phyloP scores from a whole-genome alignment of 2,797 vertebrate species.

The Enteromius fasciolatus region DNA sequence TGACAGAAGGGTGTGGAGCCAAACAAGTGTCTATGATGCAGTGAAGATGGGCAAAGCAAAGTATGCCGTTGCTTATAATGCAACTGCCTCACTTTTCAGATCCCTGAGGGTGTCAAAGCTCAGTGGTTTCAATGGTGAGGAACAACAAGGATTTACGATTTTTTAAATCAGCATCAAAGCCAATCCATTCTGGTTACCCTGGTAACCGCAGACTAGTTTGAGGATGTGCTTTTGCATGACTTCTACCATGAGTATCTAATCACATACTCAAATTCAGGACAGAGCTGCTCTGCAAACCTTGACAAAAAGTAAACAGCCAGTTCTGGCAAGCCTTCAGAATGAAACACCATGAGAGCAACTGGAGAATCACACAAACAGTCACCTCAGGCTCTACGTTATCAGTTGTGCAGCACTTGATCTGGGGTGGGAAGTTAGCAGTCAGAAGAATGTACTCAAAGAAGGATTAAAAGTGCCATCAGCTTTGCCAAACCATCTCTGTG shows the following conservation, averaged over 20 bases:
- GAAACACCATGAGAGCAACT: slow-evolving; percentile 10
- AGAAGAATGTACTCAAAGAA: slow-evolving; percentile 39
- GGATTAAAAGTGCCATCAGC: slow-evolving; percentile 36
- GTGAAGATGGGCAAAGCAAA: slow-evolving; percentile 8
- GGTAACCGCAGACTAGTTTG: slow-evolving; percentile 15
- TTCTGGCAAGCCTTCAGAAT: slow-evolving; percentile 35
- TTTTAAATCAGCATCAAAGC: background rate
- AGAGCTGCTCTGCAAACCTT: slow-evolving; percentile 15
- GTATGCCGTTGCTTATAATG: slow-evolving; percentile 11
- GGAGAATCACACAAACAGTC: slow-evolving; percentile 25
- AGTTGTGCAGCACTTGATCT: slow-evolving; percentile 45
- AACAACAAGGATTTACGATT: slow-evolving; percentile 8
- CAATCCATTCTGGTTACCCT: slow-evolving; percentile 30
- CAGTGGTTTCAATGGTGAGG: slow-evolving; percentile 26
- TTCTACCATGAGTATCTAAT: slow-evolving; percentile 26
- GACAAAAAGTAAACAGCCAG: slow-evolving; percentile 20
- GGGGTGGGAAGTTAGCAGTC: slow-evolving; percentile 41
- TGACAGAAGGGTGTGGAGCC: slow-evolving; percentile 14
- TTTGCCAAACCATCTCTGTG: slow-evolving; percentile 41
- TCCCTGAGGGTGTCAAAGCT: slow-evolving; percentile 1
- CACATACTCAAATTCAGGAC: slow-evolving; percentile 27
- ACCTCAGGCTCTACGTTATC: slow-evolving; percentile 44
- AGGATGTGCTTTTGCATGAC: slow-evolving; percentile 21
- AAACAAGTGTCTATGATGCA: slow-evolving; percentile 2
- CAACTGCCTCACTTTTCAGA: background rate